phyloP scores from a whole-genome alignment of 2,797 vertebrate species.

The Neomorphus geoffroyi region DNA sequence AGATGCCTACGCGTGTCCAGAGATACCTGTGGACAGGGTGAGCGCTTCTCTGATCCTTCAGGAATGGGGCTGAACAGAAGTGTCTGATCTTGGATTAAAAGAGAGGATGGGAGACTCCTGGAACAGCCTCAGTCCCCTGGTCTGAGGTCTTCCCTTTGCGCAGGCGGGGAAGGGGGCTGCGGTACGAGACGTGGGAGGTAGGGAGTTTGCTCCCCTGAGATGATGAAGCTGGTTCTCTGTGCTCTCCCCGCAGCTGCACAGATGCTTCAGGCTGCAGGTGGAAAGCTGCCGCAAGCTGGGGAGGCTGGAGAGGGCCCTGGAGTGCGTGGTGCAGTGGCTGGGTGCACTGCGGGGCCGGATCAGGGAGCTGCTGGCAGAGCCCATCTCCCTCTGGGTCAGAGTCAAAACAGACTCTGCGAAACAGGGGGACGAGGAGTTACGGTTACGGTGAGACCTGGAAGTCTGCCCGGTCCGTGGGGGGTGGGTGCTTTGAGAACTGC shows the following conservation, averaged over 20 bases:
- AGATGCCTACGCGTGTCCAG: constrained; percentile 57
- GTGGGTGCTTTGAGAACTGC: no score
- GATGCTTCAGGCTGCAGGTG: constrained; percentile 86
- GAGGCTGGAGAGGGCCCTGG: constrained; percentile 76
- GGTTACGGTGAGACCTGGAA: constrained; percentile 77
- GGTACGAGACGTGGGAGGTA: accelerated
- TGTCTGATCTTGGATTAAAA: not conserved
- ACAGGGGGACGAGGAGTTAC: constrained; percentile 79
- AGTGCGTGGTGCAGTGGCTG: constrained; percentile 85
- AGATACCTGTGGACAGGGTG: constrained; percentile 82
- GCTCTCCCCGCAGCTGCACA: constrained; percentile 78
- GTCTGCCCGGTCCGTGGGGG: not conserved
- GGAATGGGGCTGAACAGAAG: accelerated
- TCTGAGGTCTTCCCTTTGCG: accelerated
- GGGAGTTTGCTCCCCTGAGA: not conserved
- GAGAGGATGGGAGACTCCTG: not conserved
- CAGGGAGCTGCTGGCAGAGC: constrained; percentile 79
- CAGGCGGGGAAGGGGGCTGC: accelerated
- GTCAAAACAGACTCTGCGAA: constrained; percentile 84
- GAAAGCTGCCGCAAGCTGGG: constrained; percentile 84
- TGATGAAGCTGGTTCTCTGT: accelerated
- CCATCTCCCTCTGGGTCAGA: constrained; percentile 86
- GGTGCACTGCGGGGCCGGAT: constrained; percentile 71
- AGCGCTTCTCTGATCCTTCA: not conserved
- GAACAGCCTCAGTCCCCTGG: accelerated